These are phyloP conservation scores for Microcebus griseorufus DNA, from an alignment of 2,113 vertebrate species.

Conservation along the genomic window DNA sequence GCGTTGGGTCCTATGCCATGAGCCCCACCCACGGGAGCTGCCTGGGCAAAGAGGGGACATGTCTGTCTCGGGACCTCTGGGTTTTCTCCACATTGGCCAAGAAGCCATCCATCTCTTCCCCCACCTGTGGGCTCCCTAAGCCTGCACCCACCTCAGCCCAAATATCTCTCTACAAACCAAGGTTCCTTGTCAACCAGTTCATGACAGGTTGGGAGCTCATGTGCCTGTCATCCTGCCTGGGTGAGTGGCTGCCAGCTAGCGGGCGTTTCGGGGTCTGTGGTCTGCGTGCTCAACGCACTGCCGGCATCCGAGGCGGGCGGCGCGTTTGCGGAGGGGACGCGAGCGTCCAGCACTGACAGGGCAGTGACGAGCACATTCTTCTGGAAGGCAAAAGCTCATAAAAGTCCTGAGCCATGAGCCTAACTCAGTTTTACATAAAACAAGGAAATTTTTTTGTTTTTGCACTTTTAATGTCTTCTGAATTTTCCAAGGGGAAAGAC, in stretches of 20 bases:
- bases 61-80: neutral
- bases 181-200: neutral
- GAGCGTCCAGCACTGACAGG: neutral
- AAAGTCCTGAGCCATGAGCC: neutral
- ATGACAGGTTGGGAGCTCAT: fast-evolving
- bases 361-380: neutral
- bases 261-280: neutral
- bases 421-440: neutral
- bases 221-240: neutral
- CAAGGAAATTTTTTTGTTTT: neutral
- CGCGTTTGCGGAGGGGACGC: fast-evolving
- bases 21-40: neutral
- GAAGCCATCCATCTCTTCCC: neutral
- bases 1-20: neutral
- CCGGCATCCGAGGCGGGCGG: neutral
- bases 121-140: neutral
- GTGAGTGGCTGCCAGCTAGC: neutral
- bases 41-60: neutral
- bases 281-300: neutral
- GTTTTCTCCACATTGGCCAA: neutral
- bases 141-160: too few species aligned
- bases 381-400: neutral
- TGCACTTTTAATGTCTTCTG: neutral
- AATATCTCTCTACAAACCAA: neutral
- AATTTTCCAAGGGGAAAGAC: slow-evolving; percentile 16